These are phyloP conservation scores for Cyrtodaria siliqua DNA, from an alignment of 2,888 invertebrate species.

Conservation along the genomic window DNA sequence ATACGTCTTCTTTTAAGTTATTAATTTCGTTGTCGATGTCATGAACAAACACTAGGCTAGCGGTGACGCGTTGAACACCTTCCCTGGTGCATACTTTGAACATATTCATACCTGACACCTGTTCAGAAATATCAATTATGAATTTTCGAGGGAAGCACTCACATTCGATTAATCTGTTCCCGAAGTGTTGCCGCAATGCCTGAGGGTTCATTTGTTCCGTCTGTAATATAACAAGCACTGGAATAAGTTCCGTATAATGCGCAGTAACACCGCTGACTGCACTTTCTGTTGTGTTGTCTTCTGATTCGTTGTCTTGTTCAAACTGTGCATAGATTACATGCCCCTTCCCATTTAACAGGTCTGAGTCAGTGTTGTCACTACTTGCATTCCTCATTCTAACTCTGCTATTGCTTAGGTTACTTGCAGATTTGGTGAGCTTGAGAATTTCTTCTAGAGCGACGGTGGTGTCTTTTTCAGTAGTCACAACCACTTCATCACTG, in stretches of 20 bases:
- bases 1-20: conserved; percentile 51
- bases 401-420: background rate
- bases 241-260: too few relatives aligned
- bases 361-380: too few relatives aligned
- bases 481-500: too few relatives aligned
- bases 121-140: conserved; percentile 65
- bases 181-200: conserved; percentile 44
- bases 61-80: background rate
- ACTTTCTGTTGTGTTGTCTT: background rate
- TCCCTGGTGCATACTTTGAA: conserved; percentile 1
- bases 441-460: background rate
- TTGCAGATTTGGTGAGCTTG: background rate
- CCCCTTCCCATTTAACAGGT: background rate
- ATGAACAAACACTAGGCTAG: conserved; percentile 45
- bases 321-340: background rate
- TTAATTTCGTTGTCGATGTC: conserved; percentile 57
- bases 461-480: conserved; percentile 2
- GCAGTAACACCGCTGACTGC: too few relatives aligned
- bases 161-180: conserved; percentile 54
- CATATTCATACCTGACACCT: conserved; percentile 6
- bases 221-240: conserved; percentile 52
- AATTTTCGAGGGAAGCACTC: conserved; percentile 72
- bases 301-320: background rate
- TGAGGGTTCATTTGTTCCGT: conserved; percentile 34
- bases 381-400: background rate